A percentile compares a stretch with the other conserved stretches of the same genome.
Conservation (phyloP, 2,888 invertebrate genomes). For the Hypena proboscidalis region DNA sequence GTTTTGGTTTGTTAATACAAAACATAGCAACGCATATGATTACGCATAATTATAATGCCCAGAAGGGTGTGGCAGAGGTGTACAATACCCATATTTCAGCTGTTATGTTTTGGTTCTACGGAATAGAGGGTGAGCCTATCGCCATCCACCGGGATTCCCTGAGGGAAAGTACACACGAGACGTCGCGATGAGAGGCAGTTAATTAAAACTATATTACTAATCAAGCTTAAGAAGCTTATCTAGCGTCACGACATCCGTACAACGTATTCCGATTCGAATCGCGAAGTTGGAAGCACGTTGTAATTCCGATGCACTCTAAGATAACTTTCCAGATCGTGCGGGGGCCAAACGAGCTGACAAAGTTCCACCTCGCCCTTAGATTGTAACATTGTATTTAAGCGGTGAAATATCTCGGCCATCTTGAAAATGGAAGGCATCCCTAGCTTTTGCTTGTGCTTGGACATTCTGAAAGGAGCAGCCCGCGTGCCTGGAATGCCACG, state of each 20-base stretch:
- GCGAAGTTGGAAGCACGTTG: conserved; percentile 72
- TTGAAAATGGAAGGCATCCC: conserved; percentile 54
- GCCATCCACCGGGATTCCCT: no score
- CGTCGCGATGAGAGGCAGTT: no score
- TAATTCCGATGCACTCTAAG: conserved; percentile 78
- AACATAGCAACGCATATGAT: no score
- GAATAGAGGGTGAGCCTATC: no score
- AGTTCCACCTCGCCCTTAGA: conserved; percentile 57
- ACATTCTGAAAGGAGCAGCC: conserved; percentile 38
- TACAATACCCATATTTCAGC: no score
- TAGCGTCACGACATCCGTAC: conserved; percentile 47
- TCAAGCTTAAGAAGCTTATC: conserved; percentile 41
- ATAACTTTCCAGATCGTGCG: conserved; percentile 74
- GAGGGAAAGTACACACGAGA: no score
- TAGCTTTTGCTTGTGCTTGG: conserved; percentile 39
- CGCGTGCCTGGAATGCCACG: conserved; percentile 39
- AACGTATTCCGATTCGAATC: conserved; percentile 66
- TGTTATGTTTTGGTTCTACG: no score
- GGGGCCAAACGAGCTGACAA: conserved; percentile 75
- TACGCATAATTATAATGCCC: no score
- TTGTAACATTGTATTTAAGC: conserved; percentile 56
- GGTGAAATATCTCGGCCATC: conserved; percentile 53
- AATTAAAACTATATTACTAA: no score
- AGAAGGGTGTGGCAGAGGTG: no score
- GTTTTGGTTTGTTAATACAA: no score